phyloP scores from a whole-genome alignment of 2,113 vertebrate species.

The Xiphophorus couchianus region DNA sequence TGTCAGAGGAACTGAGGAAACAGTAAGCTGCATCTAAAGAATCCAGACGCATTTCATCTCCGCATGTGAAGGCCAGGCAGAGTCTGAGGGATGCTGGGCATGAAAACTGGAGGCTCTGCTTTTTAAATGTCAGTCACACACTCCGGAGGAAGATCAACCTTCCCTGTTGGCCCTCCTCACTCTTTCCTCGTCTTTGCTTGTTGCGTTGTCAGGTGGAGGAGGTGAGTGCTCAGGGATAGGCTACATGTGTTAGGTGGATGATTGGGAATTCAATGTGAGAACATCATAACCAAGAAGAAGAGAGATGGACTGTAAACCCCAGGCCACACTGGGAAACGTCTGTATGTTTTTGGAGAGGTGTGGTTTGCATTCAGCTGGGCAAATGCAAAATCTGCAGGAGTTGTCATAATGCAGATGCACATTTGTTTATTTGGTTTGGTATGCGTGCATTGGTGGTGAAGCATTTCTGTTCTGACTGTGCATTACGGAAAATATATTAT shows the following conservation, averaged over 20 bases:
- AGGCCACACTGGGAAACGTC: slow-evolving; percentile 51
- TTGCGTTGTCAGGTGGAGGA: slow-evolving; percentile 58
- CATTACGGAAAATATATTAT: too few species aligned
- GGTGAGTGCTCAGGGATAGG: slow-evolving; percentile 60
- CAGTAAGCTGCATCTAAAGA: not conserved
- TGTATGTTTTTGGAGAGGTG: slow-evolving; percentile 45
- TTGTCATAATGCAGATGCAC: not conserved
- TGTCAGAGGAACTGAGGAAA: not conserved
- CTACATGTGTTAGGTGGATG: slow-evolving; percentile 63
- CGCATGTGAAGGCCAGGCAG: slow-evolving; percentile 19
- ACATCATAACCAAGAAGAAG: slow-evolving; percentile 74
- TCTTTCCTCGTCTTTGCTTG: slow-evolving; percentile 27
- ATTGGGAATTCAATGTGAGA: slow-evolving; percentile 60
- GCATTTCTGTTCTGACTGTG: too few species aligned
- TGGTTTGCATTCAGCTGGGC: slow-evolving; percentile 49
- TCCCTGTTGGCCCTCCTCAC: slow-evolving; percentile 6
- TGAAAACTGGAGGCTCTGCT: slow-evolving; percentile 22
- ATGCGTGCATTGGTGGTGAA: too few species aligned
- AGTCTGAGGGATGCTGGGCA: slow-evolving; percentile 38
- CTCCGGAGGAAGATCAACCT: slow-evolving; percentile 48
- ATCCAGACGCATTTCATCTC: slow-evolving; percentile 13
- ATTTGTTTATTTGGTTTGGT: not conserved
- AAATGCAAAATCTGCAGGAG: not conserved
- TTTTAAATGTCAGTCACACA: slow-evolving; percentile 53
- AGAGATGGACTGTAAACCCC: slow-evolving; percentile 55